Conservation (phyloP, 2,113 vertebrate genomes). For the Pygoscelis adeliae region DNA sequence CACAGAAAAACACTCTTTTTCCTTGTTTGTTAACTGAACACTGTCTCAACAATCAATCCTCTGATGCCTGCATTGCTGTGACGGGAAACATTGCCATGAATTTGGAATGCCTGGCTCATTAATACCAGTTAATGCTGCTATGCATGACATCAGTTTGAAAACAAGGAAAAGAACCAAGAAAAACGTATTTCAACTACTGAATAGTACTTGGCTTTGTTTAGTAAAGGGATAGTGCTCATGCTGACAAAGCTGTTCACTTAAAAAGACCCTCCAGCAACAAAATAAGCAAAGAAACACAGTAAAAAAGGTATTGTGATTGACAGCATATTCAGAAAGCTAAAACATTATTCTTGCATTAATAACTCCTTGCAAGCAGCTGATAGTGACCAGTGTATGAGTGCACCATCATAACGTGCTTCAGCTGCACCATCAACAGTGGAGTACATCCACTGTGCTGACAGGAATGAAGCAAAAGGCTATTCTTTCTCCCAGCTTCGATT, state of each 20-base stretch:
- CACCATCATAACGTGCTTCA: background rate
- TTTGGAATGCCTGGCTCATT: slow-evolving; percentile 38
- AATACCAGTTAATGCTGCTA: background rate
- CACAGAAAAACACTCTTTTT: background rate
- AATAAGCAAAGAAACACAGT: background rate
- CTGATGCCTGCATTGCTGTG: background rate
- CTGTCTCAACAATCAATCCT: background rate
- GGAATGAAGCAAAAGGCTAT: background rate
- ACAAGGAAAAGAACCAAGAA: background rate
- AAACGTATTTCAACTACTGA: background rate
- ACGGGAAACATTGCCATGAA: background rate
- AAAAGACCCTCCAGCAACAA: background rate
- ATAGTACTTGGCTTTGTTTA: background rate
- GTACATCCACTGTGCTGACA: background rate
- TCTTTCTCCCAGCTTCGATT: background rate
- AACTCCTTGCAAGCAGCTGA: background rate
- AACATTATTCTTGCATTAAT: background rate
- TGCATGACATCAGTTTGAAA: background rate
- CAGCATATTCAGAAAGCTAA: background rate
- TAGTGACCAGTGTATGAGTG: background rate
- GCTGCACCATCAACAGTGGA: background rate
- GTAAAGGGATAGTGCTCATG: background rate
- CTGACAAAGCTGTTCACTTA: background rate
- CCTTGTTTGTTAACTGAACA: background rate
- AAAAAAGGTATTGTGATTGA: background rate